Evolutionary conservation across 2,888 invertebrate genomes (phyloP).

Genomic region (Watsonalla cultraria): DNA sequence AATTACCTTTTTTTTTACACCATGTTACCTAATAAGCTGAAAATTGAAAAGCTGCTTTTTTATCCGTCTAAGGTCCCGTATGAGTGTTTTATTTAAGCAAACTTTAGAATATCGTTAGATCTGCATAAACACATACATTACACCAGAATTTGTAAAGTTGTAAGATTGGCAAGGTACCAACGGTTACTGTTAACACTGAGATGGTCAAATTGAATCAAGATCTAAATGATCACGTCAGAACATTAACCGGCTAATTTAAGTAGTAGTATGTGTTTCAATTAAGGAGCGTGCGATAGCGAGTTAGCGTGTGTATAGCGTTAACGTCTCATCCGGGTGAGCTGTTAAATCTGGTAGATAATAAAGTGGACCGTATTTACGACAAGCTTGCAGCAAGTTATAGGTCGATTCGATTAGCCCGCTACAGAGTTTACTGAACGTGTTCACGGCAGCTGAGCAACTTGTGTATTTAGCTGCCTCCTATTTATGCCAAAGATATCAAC

Average conservation of each 20-base stretch:
- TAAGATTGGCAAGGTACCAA: too few species aligned
- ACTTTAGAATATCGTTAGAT: too few species aligned
- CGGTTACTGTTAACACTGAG: neutral
- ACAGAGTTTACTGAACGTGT: conserved; percentile 54
- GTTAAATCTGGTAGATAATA: conserved; percentile 57
- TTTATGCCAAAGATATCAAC: conserved; percentile 16
- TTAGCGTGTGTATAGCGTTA: conserved; percentile 20
- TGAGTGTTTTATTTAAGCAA: too few species aligned
- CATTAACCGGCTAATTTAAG: conserved; percentile 2
- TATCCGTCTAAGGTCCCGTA: too few species aligned
- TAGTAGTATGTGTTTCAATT: conserved; percentile 4
- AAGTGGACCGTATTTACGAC: conserved; percentile 58
- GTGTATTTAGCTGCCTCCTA: conserved; percentile 40
- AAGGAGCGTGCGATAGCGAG: conserved; percentile 15
- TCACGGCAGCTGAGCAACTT: conserved; percentile 45
- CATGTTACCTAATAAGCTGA: too few species aligned
- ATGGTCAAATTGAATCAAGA: neutral
- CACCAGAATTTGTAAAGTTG: too few species aligned
- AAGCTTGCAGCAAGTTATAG: conserved; percentile 50
- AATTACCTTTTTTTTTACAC: neutral
- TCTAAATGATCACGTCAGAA: conserved; percentile 4
- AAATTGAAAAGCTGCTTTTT: too few species aligned
- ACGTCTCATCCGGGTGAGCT: conserved; percentile 30
- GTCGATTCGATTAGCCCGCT: conserved; percentile 62
- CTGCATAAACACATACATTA: too few species aligned